Evolutionary conservation across 1,140 invertebrate genomes (phyloP).

Genomic region (Eueides isabella): DNA sequence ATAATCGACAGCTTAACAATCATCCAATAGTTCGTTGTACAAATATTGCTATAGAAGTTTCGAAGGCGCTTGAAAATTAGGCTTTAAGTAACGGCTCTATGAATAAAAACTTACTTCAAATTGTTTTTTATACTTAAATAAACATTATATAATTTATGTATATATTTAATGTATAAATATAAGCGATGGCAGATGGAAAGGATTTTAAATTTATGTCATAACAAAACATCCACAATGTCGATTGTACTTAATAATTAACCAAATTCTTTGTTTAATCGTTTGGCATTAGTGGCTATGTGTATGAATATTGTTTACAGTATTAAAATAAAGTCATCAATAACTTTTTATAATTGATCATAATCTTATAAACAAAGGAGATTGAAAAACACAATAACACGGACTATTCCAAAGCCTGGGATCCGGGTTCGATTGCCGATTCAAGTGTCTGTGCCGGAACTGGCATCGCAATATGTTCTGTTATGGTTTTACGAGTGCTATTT

Average conservation of each 20-base stretch:
- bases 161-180: neutral
- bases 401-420: conserved; percentile 39
- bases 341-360: conserved; percentile 35
- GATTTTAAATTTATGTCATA: neutral
- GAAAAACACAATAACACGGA: conserved; percentile 31
- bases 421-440: conserved; percentile 53
- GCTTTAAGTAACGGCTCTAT: neutral
- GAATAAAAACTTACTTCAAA: no score
- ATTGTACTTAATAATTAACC: conserved; percentile 8
- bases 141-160: no score
- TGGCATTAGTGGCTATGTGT: neutral
- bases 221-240: neutral
- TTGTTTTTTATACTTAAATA: no score
- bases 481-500: conserved; percentile 47
- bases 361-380: conserved; percentile 40
- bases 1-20: neutral
- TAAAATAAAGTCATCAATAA: conserved; percentile 28
- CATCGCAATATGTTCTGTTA: conserved; percentile 31
- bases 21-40: neutral
- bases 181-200: neutral
- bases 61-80: neutral
- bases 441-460: conserved; percentile 48
- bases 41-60: neutral
- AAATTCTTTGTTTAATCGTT: neutral
- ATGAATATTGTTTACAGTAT: conserved; percentile 11